phyloP scores from a whole-genome alignment of 1,140 invertebrate genomes.

The Branchinecta lynchi region DNA sequence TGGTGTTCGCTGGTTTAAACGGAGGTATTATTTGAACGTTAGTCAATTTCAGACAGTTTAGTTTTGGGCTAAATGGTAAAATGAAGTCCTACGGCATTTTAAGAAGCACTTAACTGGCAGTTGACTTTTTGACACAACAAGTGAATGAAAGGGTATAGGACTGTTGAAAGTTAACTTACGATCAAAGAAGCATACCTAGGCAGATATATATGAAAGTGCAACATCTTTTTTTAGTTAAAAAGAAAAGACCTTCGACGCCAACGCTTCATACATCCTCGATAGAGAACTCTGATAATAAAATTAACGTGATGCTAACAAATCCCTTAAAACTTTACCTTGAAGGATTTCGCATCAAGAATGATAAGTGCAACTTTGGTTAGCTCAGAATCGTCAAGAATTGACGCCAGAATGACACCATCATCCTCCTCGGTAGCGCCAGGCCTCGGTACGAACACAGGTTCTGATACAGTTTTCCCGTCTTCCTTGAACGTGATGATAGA shows the following conservation, averaged over 20 bases:
- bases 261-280: not conserved
- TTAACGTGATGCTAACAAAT: not conserved
- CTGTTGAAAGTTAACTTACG: not conserved
- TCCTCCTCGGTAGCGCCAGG: constrained; percentile 29
- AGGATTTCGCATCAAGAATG: constrained; percentile 28
- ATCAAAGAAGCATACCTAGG: not conserved
- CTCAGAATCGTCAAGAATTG: constrained; percentile 26
- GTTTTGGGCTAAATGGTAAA: too few relatives aligned
- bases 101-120: too few relatives aligned
- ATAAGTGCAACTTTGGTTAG: constrained; percentile 26
- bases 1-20: too few relatives aligned
- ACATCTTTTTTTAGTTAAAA: not conserved
- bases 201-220: not conserved
- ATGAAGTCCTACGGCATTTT: too few relatives aligned
- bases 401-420: constrained; percentile 31
- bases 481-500: constrained; percentile 24
- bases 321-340: constrained; percentile 24
- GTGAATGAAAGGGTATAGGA: not conserved
- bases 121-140: too few relatives aligned
- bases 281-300: not conserved
- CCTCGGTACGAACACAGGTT: constrained; percentile 29
- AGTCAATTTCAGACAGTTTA: too few relatives aligned
- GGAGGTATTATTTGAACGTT: too few relatives aligned
- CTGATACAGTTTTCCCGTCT: constrained; percentile 25
- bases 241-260: not conserved